phyloP scores from a whole-genome alignment of 1,140 invertebrate species.

The Drosophila mauritiana region DNA sequence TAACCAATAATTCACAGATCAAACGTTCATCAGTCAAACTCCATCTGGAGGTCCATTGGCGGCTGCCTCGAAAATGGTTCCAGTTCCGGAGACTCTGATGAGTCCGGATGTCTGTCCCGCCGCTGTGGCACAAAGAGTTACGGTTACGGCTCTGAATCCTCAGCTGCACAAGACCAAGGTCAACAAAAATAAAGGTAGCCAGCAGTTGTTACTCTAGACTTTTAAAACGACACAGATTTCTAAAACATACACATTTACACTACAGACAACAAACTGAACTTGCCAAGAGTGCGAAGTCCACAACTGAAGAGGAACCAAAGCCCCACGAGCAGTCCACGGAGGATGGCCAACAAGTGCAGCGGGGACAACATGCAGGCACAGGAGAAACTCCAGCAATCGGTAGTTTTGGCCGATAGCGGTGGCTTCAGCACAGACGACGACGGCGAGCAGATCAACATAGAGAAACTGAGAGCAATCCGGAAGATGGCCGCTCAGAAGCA shows the following conservation, averaged over 20 bases:
- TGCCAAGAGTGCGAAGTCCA: conserved; percentile 76
- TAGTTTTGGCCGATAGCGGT: conserved; percentile 36
- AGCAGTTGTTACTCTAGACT: neutral
- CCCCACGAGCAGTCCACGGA: conserved; percentile 74
- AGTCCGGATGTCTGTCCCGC: conserved; percentile 91
- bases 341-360: conserved; percentile 11
- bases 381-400: conserved; percentile 24
- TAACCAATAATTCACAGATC: conserved; percentile 35
- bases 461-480: conserved; percentile 84
- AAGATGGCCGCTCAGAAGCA: conserved; percentile 84
- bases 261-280: conserved; percentile 81
- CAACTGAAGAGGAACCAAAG: conserved; percentile 71
- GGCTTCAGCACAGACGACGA: conserved; percentile 80
- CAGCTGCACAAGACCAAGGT: conserved; percentile 77
- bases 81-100: conserved; percentile 93
- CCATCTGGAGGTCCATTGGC: conserved; percentile 87
- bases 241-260: conserved; percentile 2
- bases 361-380: conserved; percentile 25
- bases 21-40: conserved; percentile 58
- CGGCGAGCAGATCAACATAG: conserved; percentile 83
- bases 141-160: conserved; percentile 67
- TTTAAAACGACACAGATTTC: neutral
- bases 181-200: conserved; percentile 81
- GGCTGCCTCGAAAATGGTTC: conserved; percentile 93
- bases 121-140: conserved; percentile 74